Conservation (phyloP, 1,140 invertebrate genomes). For the Oedothorax gibbosus region DNA sequence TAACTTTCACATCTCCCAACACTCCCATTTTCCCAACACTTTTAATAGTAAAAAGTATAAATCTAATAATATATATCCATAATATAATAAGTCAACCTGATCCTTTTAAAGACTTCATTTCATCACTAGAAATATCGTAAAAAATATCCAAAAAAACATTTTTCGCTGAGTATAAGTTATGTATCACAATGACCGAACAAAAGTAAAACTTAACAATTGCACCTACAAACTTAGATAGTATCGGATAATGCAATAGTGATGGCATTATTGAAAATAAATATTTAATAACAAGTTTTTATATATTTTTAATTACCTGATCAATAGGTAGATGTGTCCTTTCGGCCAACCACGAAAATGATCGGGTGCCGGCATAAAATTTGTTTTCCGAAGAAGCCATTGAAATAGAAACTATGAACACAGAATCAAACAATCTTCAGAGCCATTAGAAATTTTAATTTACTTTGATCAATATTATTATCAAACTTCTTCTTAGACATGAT, state of each 20-base stretch:
- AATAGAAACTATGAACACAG: background rate
- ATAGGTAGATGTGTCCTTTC: constrained; percentile 44
- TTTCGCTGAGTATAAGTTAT: no score
- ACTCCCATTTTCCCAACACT: no score
- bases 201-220: no score
- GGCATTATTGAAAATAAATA: background rate
- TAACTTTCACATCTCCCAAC: background rate
- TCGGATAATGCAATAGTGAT: no score
- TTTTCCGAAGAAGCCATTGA: constrained; percentile 26
- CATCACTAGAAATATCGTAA: no score
- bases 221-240: no score
- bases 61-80: no score
- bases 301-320: constrained; percentile 33
- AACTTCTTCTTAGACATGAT: constrained; percentile 13
- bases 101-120: no score
- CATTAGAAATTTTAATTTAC: constrained; percentile 1
- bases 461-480: background rate
- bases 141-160: no score
- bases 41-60: no score
- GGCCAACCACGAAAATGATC: constrained; percentile 51
- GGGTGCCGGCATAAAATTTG: constrained; percentile 53
- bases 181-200: no score
- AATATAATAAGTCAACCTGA: no score
- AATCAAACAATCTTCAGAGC: background rate
- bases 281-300: background rate